phyloP scores from a whole-genome alignment of 2,797 vertebrate species.

The Euphonia xanthogaster region DNA sequence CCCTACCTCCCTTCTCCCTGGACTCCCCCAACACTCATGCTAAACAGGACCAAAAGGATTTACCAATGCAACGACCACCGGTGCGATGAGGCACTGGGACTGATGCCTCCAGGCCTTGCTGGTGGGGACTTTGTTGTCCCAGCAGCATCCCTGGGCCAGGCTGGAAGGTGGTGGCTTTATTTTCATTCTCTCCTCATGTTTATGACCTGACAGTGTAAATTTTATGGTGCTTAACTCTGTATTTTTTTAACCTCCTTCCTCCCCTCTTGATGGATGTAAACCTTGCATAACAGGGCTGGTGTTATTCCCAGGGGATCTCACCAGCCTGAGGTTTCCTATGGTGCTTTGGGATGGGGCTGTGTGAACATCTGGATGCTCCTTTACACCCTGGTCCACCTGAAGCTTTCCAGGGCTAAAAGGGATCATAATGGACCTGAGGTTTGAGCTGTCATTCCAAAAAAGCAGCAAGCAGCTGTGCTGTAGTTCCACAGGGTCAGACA shows the following conservation, averaged over 20 bases:
- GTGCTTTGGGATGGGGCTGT: conserved; percentile 21
- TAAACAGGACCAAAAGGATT: not conserved
- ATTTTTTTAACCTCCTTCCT: conserved; percentile 24
- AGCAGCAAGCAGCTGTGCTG: not conserved
- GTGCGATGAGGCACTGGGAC: not conserved
- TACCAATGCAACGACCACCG: not conserved
- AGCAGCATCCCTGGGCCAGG: not conserved
- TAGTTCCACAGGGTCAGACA: not conserved
- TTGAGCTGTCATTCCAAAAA: not conserved
- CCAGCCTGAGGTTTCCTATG: not conserved
- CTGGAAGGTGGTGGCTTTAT: conserved; percentile 32
- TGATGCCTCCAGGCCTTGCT: not conserved
- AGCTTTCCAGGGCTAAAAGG: not conserved
- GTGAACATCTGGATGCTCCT: not conserved
- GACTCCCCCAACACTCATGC: not conserved
- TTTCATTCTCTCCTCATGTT: conserved; percentile 31
- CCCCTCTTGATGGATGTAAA: not conserved
- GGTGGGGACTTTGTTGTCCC: not conserved
- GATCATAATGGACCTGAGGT: not conserved
- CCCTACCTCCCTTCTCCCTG: not conserved
- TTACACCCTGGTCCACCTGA: not conserved
- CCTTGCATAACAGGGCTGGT: not conserved
- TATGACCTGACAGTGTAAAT: conserved; percentile 55
- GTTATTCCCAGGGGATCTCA: not conserved
- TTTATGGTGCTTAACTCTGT: conserved; percentile 70